phyloP scores from a whole-genome alignment of 2,797 vertebrate genomes.

The Erethizon dorsatum region DNA sequence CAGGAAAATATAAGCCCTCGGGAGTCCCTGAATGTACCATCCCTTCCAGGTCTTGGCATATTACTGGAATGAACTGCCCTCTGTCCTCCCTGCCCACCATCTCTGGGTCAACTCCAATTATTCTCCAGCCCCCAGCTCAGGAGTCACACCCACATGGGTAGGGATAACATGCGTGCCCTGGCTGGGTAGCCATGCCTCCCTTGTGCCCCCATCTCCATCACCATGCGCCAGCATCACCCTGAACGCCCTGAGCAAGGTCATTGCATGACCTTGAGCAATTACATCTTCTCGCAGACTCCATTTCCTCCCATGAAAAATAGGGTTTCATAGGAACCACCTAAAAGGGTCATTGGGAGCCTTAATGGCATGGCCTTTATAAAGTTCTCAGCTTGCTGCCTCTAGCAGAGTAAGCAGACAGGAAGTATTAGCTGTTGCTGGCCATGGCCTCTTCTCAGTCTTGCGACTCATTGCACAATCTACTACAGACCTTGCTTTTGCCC shows the following conservation, averaged over 20 bases:
- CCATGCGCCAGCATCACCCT: background rate
- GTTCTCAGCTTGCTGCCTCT: background rate
- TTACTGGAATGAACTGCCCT: background rate
- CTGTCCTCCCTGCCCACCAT: background rate
- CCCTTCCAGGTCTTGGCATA: background rate
- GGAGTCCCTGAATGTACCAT: background rate
- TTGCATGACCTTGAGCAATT: background rate
- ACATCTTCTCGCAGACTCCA: background rate
- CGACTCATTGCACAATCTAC: background rate
- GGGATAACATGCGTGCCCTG: background rate
- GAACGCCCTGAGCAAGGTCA: background rate
- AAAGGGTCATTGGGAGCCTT: background rate
- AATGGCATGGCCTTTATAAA: background rate
- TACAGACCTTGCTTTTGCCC: background rate
- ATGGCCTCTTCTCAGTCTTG: background rate
- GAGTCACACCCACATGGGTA: background rate
- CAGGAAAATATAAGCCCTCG: background rate
- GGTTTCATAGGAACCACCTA: background rate
- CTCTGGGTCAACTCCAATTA: background rate
- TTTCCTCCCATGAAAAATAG: constrained; percentile 18
- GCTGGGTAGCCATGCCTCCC: background rate
- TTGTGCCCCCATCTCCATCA: background rate
- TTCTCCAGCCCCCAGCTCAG: background rate
- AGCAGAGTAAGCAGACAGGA: background rate
- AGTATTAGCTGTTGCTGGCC: background rate